phyloP scores from a whole-genome alignment of 2,888 invertebrate species.

The Tipula vernalis region DNA sequence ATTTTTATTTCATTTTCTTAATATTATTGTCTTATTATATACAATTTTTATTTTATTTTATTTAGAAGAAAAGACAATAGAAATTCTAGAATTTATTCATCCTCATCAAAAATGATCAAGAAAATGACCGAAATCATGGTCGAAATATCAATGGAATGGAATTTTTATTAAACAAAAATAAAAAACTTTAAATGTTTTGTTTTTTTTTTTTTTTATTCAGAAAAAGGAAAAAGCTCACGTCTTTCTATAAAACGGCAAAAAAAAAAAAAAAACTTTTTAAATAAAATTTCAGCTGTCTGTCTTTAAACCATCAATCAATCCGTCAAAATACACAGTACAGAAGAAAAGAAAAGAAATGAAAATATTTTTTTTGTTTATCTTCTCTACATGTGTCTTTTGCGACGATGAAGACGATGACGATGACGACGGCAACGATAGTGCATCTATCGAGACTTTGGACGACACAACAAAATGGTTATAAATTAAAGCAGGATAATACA shows the following conservation, averaged over 20 bases:
- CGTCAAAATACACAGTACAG: slow-evolving; percentile 15
- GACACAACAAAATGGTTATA: background rate
- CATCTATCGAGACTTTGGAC: background rate
- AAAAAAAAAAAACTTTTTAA: slow-evolving; percentile 11
- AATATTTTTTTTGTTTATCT: background rate
- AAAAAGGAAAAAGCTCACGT: slow-evolving; percentile 15
- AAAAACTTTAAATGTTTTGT: slow-evolving; percentile 1
- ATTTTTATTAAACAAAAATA: slow-evolving; percentile 8
- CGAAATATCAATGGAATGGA: slow-evolving; percentile 9
- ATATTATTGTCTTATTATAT: background rate
- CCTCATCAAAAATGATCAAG: slow-evolving; percentile 4
- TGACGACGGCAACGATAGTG: background rate
- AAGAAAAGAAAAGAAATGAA: slow-evolving; percentile 7
- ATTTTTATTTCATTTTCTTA: background rate
- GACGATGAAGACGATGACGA: background rate
- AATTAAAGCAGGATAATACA: background rate
- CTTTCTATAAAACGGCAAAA: background rate
- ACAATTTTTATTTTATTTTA: background rate
- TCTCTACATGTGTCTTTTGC: background rate
- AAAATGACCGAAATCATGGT: slow-evolving; percentile 8
- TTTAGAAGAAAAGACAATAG: background rate
- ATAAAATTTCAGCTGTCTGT: slow-evolving; percentile 20
- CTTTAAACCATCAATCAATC: slow-evolving; percentile 21
- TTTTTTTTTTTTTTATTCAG: background rate
- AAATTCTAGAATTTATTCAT: slow-evolving; percentile 4